Conservation (phyloP, 2,888 invertebrate genomes). For the Agrilus mali region DNA sequence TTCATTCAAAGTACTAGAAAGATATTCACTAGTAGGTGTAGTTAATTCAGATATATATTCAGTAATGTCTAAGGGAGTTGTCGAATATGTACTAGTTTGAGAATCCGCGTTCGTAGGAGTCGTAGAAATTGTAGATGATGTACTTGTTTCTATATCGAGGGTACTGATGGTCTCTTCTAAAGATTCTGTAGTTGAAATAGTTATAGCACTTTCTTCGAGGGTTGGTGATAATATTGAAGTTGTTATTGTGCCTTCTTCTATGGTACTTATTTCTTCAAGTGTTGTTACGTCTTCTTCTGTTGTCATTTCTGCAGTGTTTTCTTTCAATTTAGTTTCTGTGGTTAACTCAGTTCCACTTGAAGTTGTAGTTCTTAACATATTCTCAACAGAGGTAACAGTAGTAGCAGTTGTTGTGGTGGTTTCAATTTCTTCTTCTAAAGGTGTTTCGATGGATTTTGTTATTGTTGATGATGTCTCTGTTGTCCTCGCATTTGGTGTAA, state of each 20-base stretch:
- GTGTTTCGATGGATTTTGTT: slow-evolving; percentile 7
- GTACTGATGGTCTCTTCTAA: neutral
- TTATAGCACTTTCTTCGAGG: neutral
- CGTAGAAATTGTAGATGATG: no score
- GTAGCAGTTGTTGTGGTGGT: slow-evolving; percentile 10
- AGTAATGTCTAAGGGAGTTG: no score
- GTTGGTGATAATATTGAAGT: neutral
- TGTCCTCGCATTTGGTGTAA: slow-evolving; percentile 6
- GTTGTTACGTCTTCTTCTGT: neutral
- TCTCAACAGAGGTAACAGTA: slow-evolving; percentile 1
- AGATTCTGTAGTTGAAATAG: neutral
- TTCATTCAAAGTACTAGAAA: no score
- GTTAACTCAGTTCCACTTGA: slow-evolving; percentile 6
- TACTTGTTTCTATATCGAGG: no score
- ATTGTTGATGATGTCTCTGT: slow-evolving; percentile 12
- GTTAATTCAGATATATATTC: no score
- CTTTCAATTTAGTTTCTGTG: slow-evolving; percentile 5
- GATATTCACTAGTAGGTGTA: no score
- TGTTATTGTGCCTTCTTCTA: neutral
- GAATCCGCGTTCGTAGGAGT: no score
- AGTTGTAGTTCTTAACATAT: slow-evolving; percentile 3
- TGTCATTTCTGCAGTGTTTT: slow-evolving; percentile 4
- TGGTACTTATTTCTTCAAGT: neutral
- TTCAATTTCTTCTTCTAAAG: slow-evolving; percentile 2
- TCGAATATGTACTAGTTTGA: no score